These are phyloP conservation scores for Isichthys henryi DNA, from an alignment of 2,113 vertebrate genomes.

Conservation along the genomic window DNA sequence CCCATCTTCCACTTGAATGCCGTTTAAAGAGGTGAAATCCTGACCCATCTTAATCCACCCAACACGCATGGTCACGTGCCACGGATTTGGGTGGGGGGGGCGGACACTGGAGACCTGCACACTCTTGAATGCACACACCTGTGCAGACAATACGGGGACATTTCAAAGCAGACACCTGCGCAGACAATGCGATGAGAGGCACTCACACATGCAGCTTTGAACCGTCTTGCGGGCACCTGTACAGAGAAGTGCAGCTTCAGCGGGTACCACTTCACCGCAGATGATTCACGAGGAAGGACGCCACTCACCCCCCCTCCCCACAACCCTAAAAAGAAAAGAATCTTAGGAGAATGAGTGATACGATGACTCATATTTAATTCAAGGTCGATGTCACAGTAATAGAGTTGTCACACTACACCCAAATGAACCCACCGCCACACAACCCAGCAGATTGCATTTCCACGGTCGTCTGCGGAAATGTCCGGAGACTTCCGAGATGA, in stretches of 20 bases:
- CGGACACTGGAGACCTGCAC: not conserved
- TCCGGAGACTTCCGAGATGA: not conserved
- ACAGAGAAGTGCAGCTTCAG: not conserved
- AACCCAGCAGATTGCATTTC: not conserved
- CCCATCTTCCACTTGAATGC: not conserved
- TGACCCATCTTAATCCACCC: not conserved
- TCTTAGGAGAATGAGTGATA: not conserved
- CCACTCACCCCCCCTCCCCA: no score
- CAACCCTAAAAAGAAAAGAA: not conserved
- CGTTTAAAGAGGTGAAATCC: not conserved
- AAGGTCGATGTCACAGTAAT: slow-evolving; percentile 2
- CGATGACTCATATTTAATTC: slow-evolving; percentile 8
- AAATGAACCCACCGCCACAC: not conserved
- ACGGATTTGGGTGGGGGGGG: not conserved
- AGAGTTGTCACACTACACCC: not conserved
- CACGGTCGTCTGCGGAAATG: not conserved
- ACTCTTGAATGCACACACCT: slow-evolving; percentile 24
- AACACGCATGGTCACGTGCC: not conserved
- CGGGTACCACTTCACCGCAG: no score
- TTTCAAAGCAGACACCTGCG: slow-evolving; percentile 31
- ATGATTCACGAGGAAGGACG: not conserved
- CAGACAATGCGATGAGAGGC: slow-evolving; percentile 12
- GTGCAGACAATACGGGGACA: not conserved
- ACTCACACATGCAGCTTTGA: not conserved
- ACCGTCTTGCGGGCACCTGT: not conserved